Base-by-base conservation (phyloP, 2,888 invertebrate genomes). In the Piscicola geometra region DNA sequence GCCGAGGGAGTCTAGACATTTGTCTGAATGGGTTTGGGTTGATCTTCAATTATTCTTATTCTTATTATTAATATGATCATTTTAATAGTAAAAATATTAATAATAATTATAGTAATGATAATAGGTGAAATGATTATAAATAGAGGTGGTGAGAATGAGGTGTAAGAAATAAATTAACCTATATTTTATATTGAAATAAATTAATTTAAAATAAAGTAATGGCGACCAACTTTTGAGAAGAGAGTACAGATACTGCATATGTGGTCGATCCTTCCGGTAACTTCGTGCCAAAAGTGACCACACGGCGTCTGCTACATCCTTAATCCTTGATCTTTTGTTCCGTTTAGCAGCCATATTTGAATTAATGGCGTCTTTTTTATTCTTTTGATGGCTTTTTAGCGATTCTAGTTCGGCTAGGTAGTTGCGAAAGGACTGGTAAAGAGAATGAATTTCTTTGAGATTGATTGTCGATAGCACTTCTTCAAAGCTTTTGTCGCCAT, bases 241-340 rank as follows among this genome's bases (percentile, higher is more conserved):
- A 60, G 52, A 52, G 36, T 72, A 72, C 9, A 72, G 56, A 60
- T 21, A 33, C n/a, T 72, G 72, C 72, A 72, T 72, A 32, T 32
- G 52, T 3, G 33, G 72, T 32, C 60, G 30, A n/a, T 72, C 72
- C 41, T 72, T 72, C 18, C 72, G 41, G 64, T 72, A 72, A 28
- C 35, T 72, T 1, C 72, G 21, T 30, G 56, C 72, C 52, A 72
- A 56, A n/a, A 33, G 12, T 3, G 30, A 33, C 72, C 72, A 72
- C 15, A 72, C 64, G 2, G 50, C 52, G 36, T 72, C 64, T 18
- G 32, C 32, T 15, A 67, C 18, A 28, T 30, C 67, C 28, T 67
- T 67, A 28, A 67, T 67, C n/a, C 30, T 9, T 9, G 32, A 18
- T n/a, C 33, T 32, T 33, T 67, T 67, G 18, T 32, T 33, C 28